These are phyloP conservation scores for Fregetta grallaria DNA, from an alignment of 2,113 vertebrate genomes.

Conservation along the genomic window DNA sequence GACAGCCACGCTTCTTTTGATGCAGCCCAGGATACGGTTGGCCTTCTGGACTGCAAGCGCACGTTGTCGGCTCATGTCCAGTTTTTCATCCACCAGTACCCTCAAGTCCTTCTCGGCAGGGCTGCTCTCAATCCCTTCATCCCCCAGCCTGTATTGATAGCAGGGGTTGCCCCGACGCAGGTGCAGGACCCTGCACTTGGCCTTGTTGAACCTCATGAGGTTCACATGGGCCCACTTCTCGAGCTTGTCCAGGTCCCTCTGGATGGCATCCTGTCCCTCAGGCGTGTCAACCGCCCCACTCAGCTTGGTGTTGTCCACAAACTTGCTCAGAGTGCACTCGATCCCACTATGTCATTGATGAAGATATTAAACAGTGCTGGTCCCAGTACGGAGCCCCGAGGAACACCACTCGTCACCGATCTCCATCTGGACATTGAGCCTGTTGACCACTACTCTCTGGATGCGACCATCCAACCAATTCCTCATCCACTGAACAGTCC, in stretches of 20 bases:
- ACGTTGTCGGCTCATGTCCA: not conserved
- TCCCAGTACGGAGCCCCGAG: not conserved
- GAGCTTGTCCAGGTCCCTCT: not conserved
- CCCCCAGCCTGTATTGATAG: not conserved
- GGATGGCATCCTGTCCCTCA: not conserved
- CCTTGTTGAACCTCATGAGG: not conserved
- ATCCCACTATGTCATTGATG: not conserved
- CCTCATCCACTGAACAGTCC: not conserved
- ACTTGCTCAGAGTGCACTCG: not conserved
- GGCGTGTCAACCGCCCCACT: too few relatives aligned
- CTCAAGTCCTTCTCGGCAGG: not conserved
- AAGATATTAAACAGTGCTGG: not conserved
- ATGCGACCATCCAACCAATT: not conserved
- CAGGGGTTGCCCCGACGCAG: not conserved
- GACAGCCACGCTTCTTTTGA: not conserved
- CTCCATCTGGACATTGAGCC: not conserved
- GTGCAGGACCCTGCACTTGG: not conserved
- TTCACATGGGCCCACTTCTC: too few relatives aligned
- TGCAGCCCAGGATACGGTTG: not conserved
- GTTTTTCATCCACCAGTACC: not conserved
- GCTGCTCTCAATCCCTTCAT: not conserved
- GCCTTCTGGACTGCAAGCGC: not conserved
- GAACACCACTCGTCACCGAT: not conserved
- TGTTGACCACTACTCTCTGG: not conserved
- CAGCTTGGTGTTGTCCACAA: not conserved